Percentiles rank a stretch among this genome's conserved stretches.
These are phyloP conservation scores for Champsocephalus gunnari DNA, from an alignment of 2,797 vertebrate genomes.

Conservation along the genomic window DNA sequence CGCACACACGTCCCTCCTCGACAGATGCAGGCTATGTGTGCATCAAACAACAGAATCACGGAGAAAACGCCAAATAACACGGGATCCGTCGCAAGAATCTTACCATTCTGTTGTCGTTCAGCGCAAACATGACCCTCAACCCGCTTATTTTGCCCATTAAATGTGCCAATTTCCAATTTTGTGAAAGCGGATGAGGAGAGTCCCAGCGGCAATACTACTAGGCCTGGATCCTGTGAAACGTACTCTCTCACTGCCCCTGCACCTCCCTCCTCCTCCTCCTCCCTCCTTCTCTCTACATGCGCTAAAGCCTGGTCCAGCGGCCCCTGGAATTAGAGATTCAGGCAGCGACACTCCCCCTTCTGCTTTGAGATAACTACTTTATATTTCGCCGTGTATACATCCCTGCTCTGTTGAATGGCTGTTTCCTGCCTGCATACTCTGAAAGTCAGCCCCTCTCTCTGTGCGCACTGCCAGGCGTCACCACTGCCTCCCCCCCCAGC, in stretches of 20 bases:
- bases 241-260: conserved; percentile 55
- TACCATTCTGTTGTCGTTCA: conserved; percentile 84
- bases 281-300: conserved; percentile 67
- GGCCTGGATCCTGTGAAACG: conserved; percentile 86
- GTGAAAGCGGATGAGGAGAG: conserved; percentile 85
- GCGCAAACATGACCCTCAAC: conserved; percentile 51
- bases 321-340: conserved; percentile 71
- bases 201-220: conserved; percentile 84
- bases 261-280: conserved; percentile 19
- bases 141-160: conserved; percentile 68
- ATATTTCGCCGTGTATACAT: conserved; percentile 39
- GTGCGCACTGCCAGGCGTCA: conserved; percentile 80
- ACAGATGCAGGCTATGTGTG: conserved; percentile 64
- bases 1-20: conserved; percentile 57
- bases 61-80: conserved; percentile 59
- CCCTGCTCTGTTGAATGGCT: conserved; percentile 64
- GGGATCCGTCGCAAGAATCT: conserved; percentile 75
- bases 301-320: conserved; percentile 77
- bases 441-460: conserved; percentile 74
- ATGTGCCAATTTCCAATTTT: conserved; percentile 80
- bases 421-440: conserved; percentile 72
- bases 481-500: conserved; percentile 68
- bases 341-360: conserved; percentile 47
- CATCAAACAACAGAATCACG: conserved; percentile 75
- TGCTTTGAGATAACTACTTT: conserved; percentile 61